phyloP scores from a whole-genome alignment of 2,888 invertebrate species.

The Anagyrus pseudococci region DNA sequence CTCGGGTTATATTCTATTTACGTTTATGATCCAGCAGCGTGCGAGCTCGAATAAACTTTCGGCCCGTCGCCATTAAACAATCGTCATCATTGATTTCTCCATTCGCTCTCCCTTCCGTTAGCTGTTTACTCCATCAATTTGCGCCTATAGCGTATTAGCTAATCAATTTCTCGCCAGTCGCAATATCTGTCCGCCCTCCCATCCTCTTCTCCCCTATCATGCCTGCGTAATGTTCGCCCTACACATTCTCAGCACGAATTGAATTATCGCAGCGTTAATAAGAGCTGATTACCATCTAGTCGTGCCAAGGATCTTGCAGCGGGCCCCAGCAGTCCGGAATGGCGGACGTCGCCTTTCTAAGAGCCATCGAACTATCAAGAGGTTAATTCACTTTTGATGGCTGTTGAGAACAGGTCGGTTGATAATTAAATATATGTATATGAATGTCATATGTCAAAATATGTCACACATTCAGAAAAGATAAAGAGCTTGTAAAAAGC shows the following conservation, averaged over 20 bases:
- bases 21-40: background rate
- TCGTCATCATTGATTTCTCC: constrained; percentile 13
- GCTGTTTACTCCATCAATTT: constrained; percentile 20
- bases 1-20: no score
- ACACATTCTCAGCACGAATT: no score
- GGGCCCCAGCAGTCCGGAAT: background rate
- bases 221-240: no score
- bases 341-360: background rate
- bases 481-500: no score
- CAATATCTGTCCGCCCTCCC: background rate
- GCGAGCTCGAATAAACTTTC: background rate
- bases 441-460: no score
- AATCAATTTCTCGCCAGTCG: constrained; percentile 13
- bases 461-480: no score
- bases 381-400: no score
- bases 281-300: no score
- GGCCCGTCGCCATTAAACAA: background rate
- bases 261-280: no score
- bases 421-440: background rate
- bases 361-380: no score
- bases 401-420: background rate
- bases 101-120: background rate
- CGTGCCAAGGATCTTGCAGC: background rate
- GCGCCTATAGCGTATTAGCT: constrained; percentile 15
- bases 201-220: no score